Base-by-base conservation (phyloP, 2,113 vertebrate genomes). In the Poeciliopsis turrubarensis region DNA sequence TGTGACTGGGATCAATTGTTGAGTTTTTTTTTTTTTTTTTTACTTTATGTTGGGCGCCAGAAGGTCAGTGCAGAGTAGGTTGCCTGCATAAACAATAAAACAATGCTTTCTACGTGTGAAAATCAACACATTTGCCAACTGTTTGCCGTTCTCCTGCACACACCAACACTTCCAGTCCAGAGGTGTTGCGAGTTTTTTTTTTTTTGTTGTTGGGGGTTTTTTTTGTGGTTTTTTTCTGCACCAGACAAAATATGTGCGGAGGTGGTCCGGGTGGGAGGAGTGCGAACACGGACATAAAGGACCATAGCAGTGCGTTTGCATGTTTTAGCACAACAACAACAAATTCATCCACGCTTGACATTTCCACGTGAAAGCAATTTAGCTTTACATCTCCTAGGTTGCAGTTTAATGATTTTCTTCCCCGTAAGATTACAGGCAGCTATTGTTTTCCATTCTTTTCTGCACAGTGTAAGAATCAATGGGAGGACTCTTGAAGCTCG, bases 81-180 rank as follows among this genome's bases (percentile, higher is more conserved):
- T 30, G 41, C 19, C 29, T 32, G 57, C 67, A 25, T 71, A 37
- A 81, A 76, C 25, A 75, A 44, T 60, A 65, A 68, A 65, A 57
- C 73, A 39, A 41, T 63, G 29, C 26, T 41, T 68, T 51, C 63
- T 34, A 69, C 12, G 64, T 71, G 31, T 54, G 54, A 74, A 80
- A 77, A 70, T 67, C 31, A 66, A 29, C 71, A 73, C 73, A 34
- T 80, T 73, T 73, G 60, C 57, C 68, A 41, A 63, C 68, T 69
- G 60, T 60, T 61, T 74, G 68, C 60, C 68, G 65, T 75, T 75
- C 44, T 26, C 44, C 71, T 44, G 72, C 72, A 74, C 57, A 78
- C 67, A 29, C 67, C 60, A 64, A 47, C 80, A 66, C 70, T 66
- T 82, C 57, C 37, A 65, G 61, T 73, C 60, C 70, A 78, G 75